These are phyloP conservation scores for Macrobrachium rosenbergii DNA, from an alignment of 1,140 invertebrate species.

Conservation along the genomic window DNA sequence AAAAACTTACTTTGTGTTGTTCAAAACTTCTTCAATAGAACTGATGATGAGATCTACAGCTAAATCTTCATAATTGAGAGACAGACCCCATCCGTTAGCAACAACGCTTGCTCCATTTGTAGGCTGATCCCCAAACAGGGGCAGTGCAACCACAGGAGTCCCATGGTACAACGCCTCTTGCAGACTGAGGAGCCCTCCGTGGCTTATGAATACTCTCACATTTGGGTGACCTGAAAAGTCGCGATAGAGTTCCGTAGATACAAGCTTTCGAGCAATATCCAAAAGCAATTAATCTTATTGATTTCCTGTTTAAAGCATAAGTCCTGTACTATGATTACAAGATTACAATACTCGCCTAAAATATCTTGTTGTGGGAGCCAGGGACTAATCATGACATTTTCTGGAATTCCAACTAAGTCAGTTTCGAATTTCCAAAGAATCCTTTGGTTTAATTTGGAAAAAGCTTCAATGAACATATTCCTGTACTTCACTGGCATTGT, in stretches of 20 bases:
- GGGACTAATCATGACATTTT: slow-evolving; percentile 37
- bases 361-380: slow-evolving; percentile 41
- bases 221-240: slow-evolving; percentile 78
- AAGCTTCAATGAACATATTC: slow-evolving; percentile 45
- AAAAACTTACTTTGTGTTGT: neutral
- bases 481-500: slow-evolving; percentile 29
- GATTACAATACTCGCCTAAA: slow-evolving; percentile 1
- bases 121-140: slow-evolving; percentile 78
- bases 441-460: slow-evolving; percentile 49
- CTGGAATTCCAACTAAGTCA: slow-evolving; percentile 38
- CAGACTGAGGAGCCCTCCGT: slow-evolving; percentile 70
- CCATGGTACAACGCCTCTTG: slow-evolving; percentile 81
- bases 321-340: no score
- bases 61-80: neutral
- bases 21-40: neutral
- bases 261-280: slow-evolving; percentile 67
- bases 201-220: slow-evolving; percentile 69
- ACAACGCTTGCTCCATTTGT: slow-evolving; percentile 68
- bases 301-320: no score
- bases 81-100: neutral
- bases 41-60: slow-evolving; percentile 11
- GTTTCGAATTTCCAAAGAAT: slow-evolving; percentile 64
- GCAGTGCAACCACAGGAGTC: slow-evolving; percentile 82
- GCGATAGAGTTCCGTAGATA: slow-evolving; percentile 70
- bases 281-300: no score